These are phyloP conservation scores for Sebastolobus altivelis DNA, from an alignment of 2,797 vertebrate genomes.

Conservation along the genomic window DNA sequence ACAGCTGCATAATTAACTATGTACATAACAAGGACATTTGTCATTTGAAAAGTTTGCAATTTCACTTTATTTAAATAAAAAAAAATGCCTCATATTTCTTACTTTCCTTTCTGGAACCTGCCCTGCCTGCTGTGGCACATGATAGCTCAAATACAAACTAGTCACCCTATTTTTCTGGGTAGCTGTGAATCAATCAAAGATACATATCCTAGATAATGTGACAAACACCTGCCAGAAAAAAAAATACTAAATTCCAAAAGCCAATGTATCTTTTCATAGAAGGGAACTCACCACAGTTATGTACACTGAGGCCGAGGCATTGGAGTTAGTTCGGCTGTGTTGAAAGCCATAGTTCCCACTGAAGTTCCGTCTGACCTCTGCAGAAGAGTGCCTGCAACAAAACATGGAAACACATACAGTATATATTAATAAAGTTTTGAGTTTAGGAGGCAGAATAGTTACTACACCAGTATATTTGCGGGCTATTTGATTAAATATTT, in stretches of 20 bases:
- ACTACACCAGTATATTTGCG: neutral
- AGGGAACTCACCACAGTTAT: conserved; percentile 75
- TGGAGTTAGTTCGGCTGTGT: conserved; percentile 79
- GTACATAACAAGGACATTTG: neutral
- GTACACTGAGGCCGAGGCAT: conserved; percentile 62
- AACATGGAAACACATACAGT: conserved; percentile 15
- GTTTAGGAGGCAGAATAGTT: conserved; percentile 12
- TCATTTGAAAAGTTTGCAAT: neutral
- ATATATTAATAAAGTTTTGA: conserved; percentile 12
- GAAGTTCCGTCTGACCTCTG: conserved; percentile 79
- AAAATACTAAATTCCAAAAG: conserved; percentile 7
- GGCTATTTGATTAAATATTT: neutral
- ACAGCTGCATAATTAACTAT: neutral
- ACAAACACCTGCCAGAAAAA: neutral
- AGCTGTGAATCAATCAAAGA: conserved; percentile 16
- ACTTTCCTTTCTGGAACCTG: neutral
- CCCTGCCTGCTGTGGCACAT: neutral
- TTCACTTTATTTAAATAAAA: neutral
- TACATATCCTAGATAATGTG: neutral
- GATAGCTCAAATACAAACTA: neutral
- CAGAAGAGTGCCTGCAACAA: conserved; percentile 77
- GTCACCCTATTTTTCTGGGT: neutral
- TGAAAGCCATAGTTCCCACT: conserved; percentile 62
- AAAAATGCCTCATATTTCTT: neutral
- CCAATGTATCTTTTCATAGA: neutral